Evolutionary conservation across 2,113 vertebrate genomes (phyloP).

Genomic region (Tychaedon coryphoeus): DNA sequence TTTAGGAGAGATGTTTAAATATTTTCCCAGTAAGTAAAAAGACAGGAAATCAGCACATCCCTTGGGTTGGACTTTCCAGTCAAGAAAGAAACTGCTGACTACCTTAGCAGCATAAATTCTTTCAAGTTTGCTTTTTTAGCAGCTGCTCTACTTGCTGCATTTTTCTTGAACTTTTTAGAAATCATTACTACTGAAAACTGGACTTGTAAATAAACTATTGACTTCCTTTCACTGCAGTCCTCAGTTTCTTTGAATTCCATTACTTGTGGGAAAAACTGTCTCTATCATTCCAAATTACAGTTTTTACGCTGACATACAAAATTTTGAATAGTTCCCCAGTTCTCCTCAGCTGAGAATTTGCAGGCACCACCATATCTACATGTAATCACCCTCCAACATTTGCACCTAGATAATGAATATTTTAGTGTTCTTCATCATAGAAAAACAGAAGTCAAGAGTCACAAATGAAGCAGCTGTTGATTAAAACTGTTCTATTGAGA

Average conservation of each 20-base stretch:
- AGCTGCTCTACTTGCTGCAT: not conserved
- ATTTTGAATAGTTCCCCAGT: not conserved
- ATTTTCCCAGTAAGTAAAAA: not conserved
- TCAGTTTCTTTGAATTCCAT: not conserved
- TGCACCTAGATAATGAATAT: not conserved
- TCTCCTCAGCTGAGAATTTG: not conserved
- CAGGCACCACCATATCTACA: not conserved
- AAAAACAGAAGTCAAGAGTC: not conserved
- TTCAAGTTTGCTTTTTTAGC: not conserved
- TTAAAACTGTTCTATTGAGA: not conserved
- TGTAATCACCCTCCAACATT: not conserved
- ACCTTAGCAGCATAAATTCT: not conserved
- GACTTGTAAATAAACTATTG: not conserved
- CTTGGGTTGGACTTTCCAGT: not conserved
- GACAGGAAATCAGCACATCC: not conserved
- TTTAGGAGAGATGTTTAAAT: not conserved
- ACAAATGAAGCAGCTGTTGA: not conserved
- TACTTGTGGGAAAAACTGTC: not conserved
- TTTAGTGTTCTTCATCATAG: conserved; percentile 1
- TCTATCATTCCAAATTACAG: not conserved
- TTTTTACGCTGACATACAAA: not conserved
- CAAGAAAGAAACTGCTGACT: not conserved
- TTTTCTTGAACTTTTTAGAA: not conserved
- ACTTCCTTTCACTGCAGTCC: not conserved
- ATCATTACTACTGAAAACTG: not conserved